Conservation (phyloP, 2,113 vertebrate species). For the Micromys minutus region DNA sequence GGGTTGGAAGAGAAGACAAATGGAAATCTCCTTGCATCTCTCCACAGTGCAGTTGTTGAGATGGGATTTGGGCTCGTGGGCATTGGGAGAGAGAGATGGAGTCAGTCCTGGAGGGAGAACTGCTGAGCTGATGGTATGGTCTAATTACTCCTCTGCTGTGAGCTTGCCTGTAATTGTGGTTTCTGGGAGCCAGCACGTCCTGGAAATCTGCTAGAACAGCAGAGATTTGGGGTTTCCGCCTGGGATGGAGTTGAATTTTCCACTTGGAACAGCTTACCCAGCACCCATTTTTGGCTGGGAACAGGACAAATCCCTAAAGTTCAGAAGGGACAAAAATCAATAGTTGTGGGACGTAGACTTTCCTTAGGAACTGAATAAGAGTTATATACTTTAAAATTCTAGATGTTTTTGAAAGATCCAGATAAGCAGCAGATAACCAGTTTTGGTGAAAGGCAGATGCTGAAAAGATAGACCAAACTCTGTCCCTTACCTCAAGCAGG, state of each 20-base stretch:
- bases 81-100: constrained; percentile 39
- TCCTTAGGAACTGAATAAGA: neutral
- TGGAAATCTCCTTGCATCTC: constrained; percentile 64
- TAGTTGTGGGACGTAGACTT: neutral
- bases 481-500: neutral
- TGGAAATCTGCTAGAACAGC: constrained; percentile 71
- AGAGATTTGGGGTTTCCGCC: constrained; percentile 62
- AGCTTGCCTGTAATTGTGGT: constrained; percentile 83
- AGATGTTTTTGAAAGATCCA: neutral
- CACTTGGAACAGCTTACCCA: constrained; percentile 64
- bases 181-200: constrained; percentile 73
- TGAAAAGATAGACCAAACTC: neutral
- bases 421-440: constrained; percentile 2
- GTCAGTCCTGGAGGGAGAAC: constrained; percentile 64
- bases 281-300: constrained; percentile 32
- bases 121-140: constrained; percentile 78
- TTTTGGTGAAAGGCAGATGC: neutral
- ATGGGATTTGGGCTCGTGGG: neutral
- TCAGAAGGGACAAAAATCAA: constrained; percentile 44
- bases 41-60: neutral
- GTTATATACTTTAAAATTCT: neutral
- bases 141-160: constrained; percentile 77
- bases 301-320: constrained; percentile 8
- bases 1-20: constrained; percentile 30
- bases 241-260: constrained; percentile 75